A percentile compares a stretch with the other conserved stretches of the same genome.
Conservation (phyloP, 2,888 invertebrate genomes). For the Polymixis lichenea region DNA sequence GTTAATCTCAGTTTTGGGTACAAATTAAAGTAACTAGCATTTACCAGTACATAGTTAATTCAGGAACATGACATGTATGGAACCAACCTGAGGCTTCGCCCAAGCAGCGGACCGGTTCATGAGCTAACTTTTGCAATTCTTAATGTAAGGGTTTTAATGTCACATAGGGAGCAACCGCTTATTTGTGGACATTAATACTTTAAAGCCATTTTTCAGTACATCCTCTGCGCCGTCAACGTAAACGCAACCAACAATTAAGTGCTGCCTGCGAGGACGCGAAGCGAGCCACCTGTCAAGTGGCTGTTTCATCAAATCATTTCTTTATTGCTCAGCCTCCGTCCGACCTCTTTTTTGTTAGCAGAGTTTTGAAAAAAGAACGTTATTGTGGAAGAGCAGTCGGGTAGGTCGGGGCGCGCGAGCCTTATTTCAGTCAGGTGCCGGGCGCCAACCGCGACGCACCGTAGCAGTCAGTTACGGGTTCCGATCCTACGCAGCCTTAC, state of each 20-base stretch:
- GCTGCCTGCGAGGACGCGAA: slow-evolving; percentile 83
- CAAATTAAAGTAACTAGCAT: slow-evolving; percentile 40
- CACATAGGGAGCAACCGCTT: slow-evolving; percentile 82
- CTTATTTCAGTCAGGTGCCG: slow-evolving; percentile 88
- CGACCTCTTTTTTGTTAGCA: slow-evolving; percentile 85
- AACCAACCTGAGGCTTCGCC: slow-evolving; percentile 29
- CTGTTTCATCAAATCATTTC: slow-evolving; percentile 90
- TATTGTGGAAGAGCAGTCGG: slow-evolving; percentile 85
- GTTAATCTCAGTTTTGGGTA: slow-evolving; percentile 64
- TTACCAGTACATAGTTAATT: slow-evolving; percentile 17
- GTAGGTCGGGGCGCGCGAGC: slow-evolving; percentile 89
- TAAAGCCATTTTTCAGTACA: slow-evolving; percentile 86
- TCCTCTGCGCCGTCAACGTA: slow-evolving; percentile 79
- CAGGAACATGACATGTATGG: slow-evolving; percentile 19
- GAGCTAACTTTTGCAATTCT: slow-evolving; percentile 72
- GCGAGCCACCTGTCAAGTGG: slow-evolving; percentile 89
- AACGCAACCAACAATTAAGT: slow-evolving; percentile 86
- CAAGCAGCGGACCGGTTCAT: slow-evolving; percentile 69
- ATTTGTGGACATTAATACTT: slow-evolving; percentile 88
- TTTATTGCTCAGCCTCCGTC: slow-evolving; percentile 87
- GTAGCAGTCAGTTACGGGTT: slow-evolving; percentile 69
- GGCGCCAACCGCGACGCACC: slow-evolving; percentile 86
- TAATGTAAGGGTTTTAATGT: slow-evolving; percentile 82
- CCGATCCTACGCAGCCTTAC: slow-evolving; percentile 78
- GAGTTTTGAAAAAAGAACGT: slow-evolving; percentile 87